Evolutionary conservation across 2,113 vertebrate species (phyloP).

Genomic region (Alectura lathami): DNA sequence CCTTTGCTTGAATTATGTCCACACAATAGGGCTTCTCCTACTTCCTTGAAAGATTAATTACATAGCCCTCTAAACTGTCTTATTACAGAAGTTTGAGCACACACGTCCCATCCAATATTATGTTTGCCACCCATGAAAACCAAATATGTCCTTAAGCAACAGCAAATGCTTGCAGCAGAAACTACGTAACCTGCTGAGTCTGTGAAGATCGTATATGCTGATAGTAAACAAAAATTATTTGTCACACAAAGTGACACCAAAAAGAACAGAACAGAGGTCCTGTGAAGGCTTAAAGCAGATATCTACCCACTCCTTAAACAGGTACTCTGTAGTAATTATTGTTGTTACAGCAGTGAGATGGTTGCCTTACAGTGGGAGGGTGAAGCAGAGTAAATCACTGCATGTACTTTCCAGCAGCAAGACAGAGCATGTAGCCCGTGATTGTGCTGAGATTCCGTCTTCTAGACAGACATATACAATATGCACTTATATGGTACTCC

Average conservation of each 20-base stretch:
- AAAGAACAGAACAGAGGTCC: background rate
- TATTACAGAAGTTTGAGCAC: accelerated
- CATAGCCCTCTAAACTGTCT: background rate
- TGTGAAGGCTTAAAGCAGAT: background rate
- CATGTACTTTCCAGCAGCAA: background rate
- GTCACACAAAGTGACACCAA: background rate
- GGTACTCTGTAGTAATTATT: background rate
- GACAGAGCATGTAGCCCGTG: background rate
- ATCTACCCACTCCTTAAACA: background rate
- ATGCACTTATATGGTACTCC: background rate
- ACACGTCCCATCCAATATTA: accelerated
- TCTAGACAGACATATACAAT: conserved; percentile 13
- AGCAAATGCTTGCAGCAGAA: background rate
- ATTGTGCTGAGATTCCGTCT: conserved; percentile 16
- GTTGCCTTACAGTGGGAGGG: background rate
- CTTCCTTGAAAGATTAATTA: background rate
- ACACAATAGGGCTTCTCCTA: background rate
- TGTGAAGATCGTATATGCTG: background rate
- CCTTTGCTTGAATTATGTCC: background rate
- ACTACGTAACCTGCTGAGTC: background rate
- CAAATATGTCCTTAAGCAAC: background rate
- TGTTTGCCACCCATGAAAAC: background rate
- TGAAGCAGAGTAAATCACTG: background rate
- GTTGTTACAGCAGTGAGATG: background rate
- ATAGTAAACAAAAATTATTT: background rate